Conservation (phyloP, 2,113 vertebrate species). For the Grantiella picta region DNA sequence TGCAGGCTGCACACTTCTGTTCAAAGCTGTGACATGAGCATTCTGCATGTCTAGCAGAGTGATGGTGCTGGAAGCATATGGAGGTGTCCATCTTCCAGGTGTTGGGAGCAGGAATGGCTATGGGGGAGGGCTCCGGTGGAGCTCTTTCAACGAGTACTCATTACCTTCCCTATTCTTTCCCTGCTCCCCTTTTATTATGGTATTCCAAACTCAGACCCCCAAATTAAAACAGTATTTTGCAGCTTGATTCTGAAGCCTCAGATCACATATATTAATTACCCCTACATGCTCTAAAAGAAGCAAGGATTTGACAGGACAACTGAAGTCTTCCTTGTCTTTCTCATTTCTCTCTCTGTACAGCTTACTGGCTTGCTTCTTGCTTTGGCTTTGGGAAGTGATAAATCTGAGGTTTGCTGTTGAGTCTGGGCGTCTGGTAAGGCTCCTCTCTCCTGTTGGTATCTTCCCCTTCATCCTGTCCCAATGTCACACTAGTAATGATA, state of each 20-base stretch:
- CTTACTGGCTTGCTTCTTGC: background rate
- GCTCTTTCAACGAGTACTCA: background rate
- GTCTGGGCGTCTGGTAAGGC: background rate
- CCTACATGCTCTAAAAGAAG: background rate
- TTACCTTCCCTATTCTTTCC: background rate
- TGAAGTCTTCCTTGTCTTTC: background rate
- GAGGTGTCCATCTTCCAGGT: background rate
- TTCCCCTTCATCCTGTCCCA: background rate
- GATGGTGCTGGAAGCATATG: background rate
- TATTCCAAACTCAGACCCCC: background rate
- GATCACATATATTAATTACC: background rate
- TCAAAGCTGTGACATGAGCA: slow-evolving; percentile 5
- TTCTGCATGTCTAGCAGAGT: background rate
- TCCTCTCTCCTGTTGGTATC: background rate
- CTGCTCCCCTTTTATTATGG: background rate
- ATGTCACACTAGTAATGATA: background rate
- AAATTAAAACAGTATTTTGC: slow-evolving; percentile 8
- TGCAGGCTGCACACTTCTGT: background rate
- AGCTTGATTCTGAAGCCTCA: background rate
- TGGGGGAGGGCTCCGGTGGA: background rate
- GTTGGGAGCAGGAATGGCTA: background rate
- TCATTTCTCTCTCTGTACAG: background rate
- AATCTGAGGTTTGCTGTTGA: background rate
- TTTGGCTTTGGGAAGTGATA: slow-evolving; percentile 27
- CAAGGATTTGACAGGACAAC: background rate